A percentile compares a stretch with the other conserved stretches of the same genome.
These are phyloP conservation scores for Neoniphon sammara DNA, from an alignment of 2,797 vertebrate genomes.

Conservation along the genomic window DNA sequence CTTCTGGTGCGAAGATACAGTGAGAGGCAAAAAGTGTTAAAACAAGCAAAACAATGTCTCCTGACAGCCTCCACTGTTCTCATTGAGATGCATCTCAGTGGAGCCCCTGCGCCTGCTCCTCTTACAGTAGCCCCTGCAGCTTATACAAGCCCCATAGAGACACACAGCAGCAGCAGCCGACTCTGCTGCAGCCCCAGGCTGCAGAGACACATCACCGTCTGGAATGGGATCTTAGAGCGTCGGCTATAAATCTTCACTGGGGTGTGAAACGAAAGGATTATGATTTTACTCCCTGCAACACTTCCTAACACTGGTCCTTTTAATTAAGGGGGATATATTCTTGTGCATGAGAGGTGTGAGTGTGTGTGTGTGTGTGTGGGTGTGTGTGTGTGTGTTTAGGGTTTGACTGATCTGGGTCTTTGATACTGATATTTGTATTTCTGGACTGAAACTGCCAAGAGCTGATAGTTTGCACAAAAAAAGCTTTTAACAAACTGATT, in stretches of 20 bases:
- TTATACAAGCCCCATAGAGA: constrained; percentile 26
- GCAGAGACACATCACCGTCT: constrained; percentile 23
- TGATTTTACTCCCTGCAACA: constrained; percentile 17
- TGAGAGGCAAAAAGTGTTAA: constrained; percentile 15
- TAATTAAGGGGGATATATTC: not conserved
- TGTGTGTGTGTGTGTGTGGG: not conserved
- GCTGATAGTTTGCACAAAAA: no score
- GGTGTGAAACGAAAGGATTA: constrained; percentile 38
- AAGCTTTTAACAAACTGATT: no score
- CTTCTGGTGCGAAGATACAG: constrained; percentile 6
- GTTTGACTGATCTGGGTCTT: no score
- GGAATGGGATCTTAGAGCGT: constrained; percentile 32
- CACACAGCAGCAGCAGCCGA: constrained; percentile 1
- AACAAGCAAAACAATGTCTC: constrained; percentile 7
- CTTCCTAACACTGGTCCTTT: not conserved
- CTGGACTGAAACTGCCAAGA: no score
- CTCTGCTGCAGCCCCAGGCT: constrained; percentile 22
- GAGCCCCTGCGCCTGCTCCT: constrained; percentile 22
- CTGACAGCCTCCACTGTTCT: constrained; percentile 22
- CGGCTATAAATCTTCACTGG: constrained; percentile 31
- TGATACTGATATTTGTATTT: no score
- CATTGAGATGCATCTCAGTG: constrained; percentile 39
- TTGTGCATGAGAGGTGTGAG: not conserved
- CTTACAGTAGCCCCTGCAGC: constrained; percentile 42
- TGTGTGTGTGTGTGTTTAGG: constrained; percentile 5